These are phyloP conservation scores for Loxodonta africana DNA, from an alignment of 2,113 vertebrate genomes.

Conservation along the genomic window DNA sequence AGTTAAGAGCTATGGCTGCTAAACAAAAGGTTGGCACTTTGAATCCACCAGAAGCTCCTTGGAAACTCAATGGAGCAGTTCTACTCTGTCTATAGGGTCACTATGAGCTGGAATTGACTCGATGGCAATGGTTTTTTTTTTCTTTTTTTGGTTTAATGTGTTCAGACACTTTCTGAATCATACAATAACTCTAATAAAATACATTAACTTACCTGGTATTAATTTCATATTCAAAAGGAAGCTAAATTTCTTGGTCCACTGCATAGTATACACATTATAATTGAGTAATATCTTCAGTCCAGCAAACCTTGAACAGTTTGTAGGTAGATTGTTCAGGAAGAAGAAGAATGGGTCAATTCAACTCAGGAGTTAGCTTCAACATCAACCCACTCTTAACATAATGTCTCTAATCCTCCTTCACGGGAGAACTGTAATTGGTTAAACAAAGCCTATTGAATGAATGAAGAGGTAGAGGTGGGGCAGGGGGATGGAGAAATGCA, in stretches of 20 bases:
- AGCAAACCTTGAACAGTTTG: neutral
- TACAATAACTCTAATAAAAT: neutral
- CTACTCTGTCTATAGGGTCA: too few relatives aligned
- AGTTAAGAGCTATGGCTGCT: too few relatives aligned
- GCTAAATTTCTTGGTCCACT: neutral
- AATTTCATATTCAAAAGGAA: neutral
- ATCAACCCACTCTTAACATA: neutral
- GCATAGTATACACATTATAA: neutral
- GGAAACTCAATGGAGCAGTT: too few relatives aligned
- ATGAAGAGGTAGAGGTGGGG: neutral
- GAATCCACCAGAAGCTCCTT: too few relatives aligned
- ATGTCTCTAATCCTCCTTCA: neutral
- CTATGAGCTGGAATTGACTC: too few relatives aligned
- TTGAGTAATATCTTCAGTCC: neutral
- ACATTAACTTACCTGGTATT: neutral
- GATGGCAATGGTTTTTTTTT: too few relatives aligned
- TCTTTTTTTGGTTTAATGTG: neutral
- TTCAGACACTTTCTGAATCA: slow-evolving; percentile 13
- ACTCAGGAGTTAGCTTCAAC: neutral
- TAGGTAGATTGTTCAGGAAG: neutral
- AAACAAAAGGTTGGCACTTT: too few relatives aligned
- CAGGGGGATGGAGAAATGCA: neutral
- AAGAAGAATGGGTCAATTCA: neutral
- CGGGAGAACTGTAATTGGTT: neutral
- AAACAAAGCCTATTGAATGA: neutral